Evolutionary conservation across 2,113 vertebrate genomes (phyloP).

Genomic region (Heliornis fulica): DNA sequence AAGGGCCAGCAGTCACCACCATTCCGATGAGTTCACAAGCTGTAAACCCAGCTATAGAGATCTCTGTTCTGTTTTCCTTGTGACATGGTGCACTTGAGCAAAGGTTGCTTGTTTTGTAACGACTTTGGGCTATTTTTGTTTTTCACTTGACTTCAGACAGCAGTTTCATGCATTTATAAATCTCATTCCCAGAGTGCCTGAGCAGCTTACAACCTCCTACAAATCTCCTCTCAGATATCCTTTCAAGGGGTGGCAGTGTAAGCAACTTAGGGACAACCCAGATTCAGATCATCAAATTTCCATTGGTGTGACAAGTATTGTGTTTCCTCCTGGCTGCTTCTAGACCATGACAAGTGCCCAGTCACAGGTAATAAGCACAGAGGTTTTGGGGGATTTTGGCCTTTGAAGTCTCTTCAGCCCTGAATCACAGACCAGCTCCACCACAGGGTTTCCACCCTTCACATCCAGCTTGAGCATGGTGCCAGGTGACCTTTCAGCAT

Average conservation of each 20-base stretch:
- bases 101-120: neutral
- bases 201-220: neutral
- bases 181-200: neutral
- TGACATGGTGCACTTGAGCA: neutral
- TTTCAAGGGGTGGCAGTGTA: neutral
- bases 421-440: too few species aligned
- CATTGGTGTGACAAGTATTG: neutral
- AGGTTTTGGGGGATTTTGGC: neutral
- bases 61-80: neutral
- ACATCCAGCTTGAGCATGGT: neutral
- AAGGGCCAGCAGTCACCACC: neutral
- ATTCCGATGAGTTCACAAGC: neutral
- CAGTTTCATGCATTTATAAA: neutral
- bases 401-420: neutral
- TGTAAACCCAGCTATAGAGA: neutral
- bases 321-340: neutral
- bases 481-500: neutral
- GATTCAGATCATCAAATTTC: neutral
- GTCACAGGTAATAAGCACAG: neutral
- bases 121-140: neutral
- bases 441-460: neutral
- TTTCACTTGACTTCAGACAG: neutral
- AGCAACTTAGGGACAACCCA: neutral
- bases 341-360: neutral
- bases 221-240: neutral